Percentiles rank a stretch among this genome's conserved stretches.
Evolutionary conservation across 2,888 invertebrate species (phyloP).

Genomic region (Rhagium mordax): DNA sequence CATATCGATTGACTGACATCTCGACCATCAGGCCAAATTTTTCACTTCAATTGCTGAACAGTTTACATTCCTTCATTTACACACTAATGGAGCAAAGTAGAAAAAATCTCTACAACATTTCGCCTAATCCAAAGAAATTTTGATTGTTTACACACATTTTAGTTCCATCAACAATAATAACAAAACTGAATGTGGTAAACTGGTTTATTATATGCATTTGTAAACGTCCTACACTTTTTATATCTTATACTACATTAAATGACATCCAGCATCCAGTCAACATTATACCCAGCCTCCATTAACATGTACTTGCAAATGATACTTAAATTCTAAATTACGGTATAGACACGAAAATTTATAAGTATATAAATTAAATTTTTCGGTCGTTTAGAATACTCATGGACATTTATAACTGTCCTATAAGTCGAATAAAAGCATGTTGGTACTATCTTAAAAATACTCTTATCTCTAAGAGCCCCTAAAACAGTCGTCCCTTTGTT

Average conservation of each 20-base stretch:
- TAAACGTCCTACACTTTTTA: not conserved
- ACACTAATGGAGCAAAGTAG: no score
- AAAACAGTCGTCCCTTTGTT: slow-evolving; percentile 55
- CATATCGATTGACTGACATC: no score
- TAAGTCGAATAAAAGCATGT: slow-evolving; percentile 49
- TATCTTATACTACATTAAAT: not conserved
- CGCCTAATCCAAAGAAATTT: no score
- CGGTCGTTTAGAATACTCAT: slow-evolving; percentile 45
- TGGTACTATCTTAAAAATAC: slow-evolving; percentile 47
- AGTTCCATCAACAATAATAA: no score
- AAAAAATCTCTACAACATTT: no score
- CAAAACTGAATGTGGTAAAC: not conserved
- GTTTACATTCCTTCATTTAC: no score
- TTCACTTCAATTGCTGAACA: no score
- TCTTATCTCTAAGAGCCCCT: slow-evolving; percentile 51
- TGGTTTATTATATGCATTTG: not conserved
- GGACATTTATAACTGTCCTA: slow-evolving; percentile 51
- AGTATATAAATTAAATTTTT: slow-evolving; percentile 32
- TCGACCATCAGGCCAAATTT: no score
- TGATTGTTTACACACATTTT: no score
- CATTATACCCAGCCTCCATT: slow-evolving; percentile 11
- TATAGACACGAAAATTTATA: slow-evolving; percentile 29
- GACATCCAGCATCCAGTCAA: not conserved
- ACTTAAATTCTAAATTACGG: slow-evolving; percentile 29
- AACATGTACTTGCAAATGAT: slow-evolving; percentile 28